Percentiles rank a stretch among this genome's conserved stretches.
These are phyloP conservation scores for Triplophysa yarkandensis DNA, from an alignment of 2,797 vertebrate genomes.

Conservation along the genomic window DNA sequence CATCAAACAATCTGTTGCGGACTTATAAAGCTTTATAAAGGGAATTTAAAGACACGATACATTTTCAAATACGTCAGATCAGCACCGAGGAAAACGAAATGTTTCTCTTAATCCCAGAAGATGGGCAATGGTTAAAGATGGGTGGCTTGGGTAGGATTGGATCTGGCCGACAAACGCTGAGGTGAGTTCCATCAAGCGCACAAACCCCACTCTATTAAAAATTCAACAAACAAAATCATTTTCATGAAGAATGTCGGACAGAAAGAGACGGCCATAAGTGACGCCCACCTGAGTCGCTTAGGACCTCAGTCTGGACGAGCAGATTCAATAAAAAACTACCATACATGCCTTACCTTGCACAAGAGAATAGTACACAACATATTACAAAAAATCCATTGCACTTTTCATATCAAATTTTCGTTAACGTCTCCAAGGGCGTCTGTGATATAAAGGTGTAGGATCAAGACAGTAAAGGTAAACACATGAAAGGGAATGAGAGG, in stretches of 20 bases:
- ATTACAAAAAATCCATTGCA: not conserved
- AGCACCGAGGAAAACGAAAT: not conserved
- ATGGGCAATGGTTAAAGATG: not conserved
- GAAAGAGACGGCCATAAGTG: conserved; percentile 11
- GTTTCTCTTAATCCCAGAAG: not conserved
- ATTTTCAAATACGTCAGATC: not conserved
- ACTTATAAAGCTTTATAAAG: conserved; percentile 21
- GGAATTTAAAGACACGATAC: not conserved
- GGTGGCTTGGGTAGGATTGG: conserved; percentile 4
- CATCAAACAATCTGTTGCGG: not conserved
- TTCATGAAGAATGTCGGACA: conserved; percentile 6
- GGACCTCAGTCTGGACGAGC: not conserved
- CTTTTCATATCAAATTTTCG: not conserved
- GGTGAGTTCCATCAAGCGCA: not conserved
- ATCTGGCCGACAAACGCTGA: not conserved
- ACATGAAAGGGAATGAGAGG: not conserved
- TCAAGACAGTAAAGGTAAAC: not conserved
- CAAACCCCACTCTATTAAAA: conserved; percentile 24
- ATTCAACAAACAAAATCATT: conserved; percentile 12
- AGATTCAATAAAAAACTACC: not conserved
- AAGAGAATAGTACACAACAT: conserved; percentile 11
- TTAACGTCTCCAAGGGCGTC: not conserved
- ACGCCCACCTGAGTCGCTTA: not conserved
- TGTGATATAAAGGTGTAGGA: not conserved
- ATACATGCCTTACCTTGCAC: not conserved